Evolutionary conservation across 2,113 vertebrate species (phyloP).

Genomic region (Barnardius zonarius): DNA sequence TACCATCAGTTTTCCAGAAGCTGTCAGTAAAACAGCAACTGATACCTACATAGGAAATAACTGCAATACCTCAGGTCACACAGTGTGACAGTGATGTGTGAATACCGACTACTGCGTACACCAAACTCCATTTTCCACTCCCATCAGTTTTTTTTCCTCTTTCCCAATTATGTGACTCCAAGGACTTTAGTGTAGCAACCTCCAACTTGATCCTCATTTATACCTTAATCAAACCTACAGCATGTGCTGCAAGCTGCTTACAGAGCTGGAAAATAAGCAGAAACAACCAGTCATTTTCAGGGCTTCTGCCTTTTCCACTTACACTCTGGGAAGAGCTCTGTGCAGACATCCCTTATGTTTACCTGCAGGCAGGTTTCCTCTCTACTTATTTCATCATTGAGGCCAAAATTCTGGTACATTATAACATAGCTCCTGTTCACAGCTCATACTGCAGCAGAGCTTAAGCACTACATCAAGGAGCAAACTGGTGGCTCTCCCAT

Average conservation of each 20-base stretch:
- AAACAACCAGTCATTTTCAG: neutral
- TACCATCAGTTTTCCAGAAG: neutral
- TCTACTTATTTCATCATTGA: neutral
- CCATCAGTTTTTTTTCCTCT: neutral
- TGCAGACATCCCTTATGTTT: neutral
- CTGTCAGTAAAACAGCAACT: constrained; percentile 8
- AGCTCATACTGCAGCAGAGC: neutral
- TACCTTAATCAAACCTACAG: neutral
- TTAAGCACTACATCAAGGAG: neutral
- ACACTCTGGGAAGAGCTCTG: neutral
- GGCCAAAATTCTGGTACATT: neutral
- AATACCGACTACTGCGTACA: neutral
- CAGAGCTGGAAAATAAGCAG: neutral
- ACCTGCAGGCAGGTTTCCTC: neutral
- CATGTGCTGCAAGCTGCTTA: neutral
- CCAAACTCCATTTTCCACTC: neutral
- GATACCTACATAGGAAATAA: neutral
- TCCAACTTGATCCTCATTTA: neutral
- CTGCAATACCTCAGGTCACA: neutral
- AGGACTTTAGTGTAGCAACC: neutral
- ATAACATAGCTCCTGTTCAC: neutral
- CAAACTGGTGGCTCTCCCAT: neutral
- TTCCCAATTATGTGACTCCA: neutral
- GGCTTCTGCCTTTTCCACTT: neutral
- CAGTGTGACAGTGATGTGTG: neutral